A percentile compares a stretch with the other conserved stretches of the same genome.
phyloP scores from a whole-genome alignment of 2,797 vertebrate genomes.

The Manis javanica region DNA sequence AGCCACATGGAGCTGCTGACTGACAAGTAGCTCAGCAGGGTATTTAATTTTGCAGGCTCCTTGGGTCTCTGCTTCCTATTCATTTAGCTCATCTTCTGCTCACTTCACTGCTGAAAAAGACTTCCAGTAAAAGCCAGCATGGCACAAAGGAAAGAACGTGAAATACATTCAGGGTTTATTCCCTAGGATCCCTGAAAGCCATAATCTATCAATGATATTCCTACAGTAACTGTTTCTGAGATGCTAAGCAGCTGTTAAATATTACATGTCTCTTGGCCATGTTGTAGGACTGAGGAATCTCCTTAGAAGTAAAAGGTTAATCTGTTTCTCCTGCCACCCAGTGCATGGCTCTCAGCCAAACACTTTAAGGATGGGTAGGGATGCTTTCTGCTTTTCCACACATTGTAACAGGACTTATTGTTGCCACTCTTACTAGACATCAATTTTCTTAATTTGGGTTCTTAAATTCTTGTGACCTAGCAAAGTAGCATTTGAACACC shows the following conservation, averaged over 20 bases:
- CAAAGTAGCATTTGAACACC: conserved; percentile 10
- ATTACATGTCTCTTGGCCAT: not conserved
- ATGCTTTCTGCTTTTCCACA: conserved; percentile 7
- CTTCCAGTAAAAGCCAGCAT: not conserved
- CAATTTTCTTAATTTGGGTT: not conserved
- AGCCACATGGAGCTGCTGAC: not conserved
- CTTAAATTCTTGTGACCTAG: not conserved
- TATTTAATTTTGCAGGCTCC: not conserved
- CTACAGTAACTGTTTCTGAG: conserved; percentile 30
- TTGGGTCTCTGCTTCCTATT: not conserved
- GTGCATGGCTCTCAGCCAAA: not conserved
- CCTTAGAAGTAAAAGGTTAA: conserved; percentile 29
- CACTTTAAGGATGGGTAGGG: not conserved
- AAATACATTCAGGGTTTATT: not conserved
- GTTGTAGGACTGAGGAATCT: not conserved
- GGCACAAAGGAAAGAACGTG: not conserved
- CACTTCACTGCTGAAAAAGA: conserved; percentile 29
- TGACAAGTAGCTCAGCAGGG: not conserved
- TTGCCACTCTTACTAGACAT: not conserved
- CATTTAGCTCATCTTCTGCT: not conserved
- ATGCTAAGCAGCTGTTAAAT: conserved; percentile 38
- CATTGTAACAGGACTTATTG: not conserved
- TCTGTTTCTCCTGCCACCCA: conserved; percentile 17
- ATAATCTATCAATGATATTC: not conserved
- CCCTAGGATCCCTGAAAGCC: not conserved